A percentile compares a stretch with the other conserved stretches of the same genome.
These are phyloP conservation scores for Tragelaphus strepsiceros DNA, from an alignment of 2,113 vertebrate species.

Conservation along the genomic window DNA sequence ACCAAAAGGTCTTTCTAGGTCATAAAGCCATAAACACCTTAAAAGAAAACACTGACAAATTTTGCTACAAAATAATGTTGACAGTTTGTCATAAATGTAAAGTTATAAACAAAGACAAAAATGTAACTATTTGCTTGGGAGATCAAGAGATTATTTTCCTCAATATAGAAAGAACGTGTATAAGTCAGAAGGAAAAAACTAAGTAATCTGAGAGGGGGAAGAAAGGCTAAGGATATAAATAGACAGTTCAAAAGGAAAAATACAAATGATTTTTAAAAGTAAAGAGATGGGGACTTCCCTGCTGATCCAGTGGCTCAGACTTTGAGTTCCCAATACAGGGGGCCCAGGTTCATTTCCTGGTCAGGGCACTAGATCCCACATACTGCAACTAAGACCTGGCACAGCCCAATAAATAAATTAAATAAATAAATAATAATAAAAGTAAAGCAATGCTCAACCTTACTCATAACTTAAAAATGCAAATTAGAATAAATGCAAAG, in stretches of 20 bases:
- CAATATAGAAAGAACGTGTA: neutral
- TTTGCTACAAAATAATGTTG: neutral
- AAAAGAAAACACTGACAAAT: neutral
- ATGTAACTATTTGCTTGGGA: neutral
- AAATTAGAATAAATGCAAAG: constrained; percentile 22
- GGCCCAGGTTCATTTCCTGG: neutral
- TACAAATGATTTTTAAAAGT: neutral
- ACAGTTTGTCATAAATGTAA: neutral
- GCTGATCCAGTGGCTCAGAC: neutral
- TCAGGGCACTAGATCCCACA: neutral
- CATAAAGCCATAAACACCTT: neutral
- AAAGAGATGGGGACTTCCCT: neutral
- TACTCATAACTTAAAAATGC: constrained; percentile 1
- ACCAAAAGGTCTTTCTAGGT: neutral
- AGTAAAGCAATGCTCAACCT: constrained; percentile 1
- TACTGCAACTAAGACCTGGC: neutral
- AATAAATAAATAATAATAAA: neutral
- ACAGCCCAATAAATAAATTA: neutral
- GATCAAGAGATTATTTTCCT: neutral
- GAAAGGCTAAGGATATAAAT: neutral
- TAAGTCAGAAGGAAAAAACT: neutral
- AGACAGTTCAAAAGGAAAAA: neutral
- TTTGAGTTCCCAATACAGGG: neutral
- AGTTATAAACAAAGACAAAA: neutral
- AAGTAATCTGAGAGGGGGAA: neutral